Evolutionary conservation across 2,113 vertebrate genomes (phyloP).

Genomic region (Antechinus stuartii): DNA sequence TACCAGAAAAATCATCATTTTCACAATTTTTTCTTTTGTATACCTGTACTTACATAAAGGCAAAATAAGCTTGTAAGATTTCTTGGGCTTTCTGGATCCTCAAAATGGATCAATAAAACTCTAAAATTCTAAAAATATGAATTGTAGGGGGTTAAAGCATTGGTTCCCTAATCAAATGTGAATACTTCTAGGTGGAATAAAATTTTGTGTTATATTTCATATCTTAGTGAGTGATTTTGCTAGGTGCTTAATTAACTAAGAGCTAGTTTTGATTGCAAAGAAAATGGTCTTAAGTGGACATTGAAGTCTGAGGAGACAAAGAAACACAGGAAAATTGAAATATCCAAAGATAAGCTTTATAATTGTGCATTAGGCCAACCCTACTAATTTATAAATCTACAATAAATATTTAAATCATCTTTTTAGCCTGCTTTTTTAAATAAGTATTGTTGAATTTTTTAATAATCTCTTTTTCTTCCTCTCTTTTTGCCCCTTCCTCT

Average conservation of each 20-base stretch:
- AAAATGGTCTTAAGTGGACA: not conserved
- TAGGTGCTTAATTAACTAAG: not conserved
- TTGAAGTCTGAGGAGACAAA: not conserved
- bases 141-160: not conserved
- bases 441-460: not conserved
- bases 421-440: not conserved
- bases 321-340: not conserved
- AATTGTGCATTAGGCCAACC: not conserved
- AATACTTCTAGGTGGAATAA: not conserved
- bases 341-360: not conserved
- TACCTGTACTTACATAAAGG: accelerated
- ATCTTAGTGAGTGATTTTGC: not conserved
- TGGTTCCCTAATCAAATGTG: not conserved
- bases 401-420: too few relatives aligned
- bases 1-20: slow-evolving; percentile 31
- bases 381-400: not conserved
- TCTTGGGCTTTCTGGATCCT: not conserved
- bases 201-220: not conserved
- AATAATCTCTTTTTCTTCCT: not conserved
- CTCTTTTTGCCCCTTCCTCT: not conserved
- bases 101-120: not conserved
- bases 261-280: not conserved
- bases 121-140: not conserved
- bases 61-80: accelerated
- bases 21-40: not conserved